Evolutionary conservation across 37 sponge, comb jelly and placozoan species (phyloP), one percentile per base, ranked within the genome.

Genomic region (Cliona cf. orientalis): DNA sequence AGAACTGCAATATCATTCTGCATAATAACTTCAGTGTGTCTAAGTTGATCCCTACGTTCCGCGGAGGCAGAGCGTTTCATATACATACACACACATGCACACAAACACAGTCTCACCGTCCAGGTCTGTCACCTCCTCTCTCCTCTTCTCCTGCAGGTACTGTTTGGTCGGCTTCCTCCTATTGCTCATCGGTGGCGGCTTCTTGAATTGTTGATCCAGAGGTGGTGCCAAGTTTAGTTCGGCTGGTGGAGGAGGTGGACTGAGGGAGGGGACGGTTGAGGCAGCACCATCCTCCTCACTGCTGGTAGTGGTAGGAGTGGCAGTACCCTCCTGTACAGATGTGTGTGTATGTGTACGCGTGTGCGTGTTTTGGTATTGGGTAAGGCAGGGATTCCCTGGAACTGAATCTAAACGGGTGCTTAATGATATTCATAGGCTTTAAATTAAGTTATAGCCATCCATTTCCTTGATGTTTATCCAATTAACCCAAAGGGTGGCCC

Each of bases 201-300:
- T 80, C 58, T 81, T 80, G 72, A 91, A 91, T 53, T 68, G 25
- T 42, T 58, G 43, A 14, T 91, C 87, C 31, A 91, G 57, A 53
- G 69, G 81, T 19, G 91, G 87, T 5, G 71, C 61, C 44, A 38
- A 81, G 53, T 82, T 2, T 22, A 88, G 40, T 19, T 82, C 72
- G 0, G 53, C 62, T 32, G 21, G 32, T 1, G 79, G 62, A 25
- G 5, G 60, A 3, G 14, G 28, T 59, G 23, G 60, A 3, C 42
- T n/a, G 14, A 14, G 17, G 42, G 12, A 35, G 1, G 23, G 5
- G 2, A 55, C 14, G 29, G 73, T 32, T 5, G 55, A 3, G 73
- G 55, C 55, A 28, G 73, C 22, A 31, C 29, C 55, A 5, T 72
- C 73, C 73, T 72, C 14, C 7, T 28, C 6, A 7, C 14, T 28